These are phyloP conservation scores for Ornithoptera alexandrae DNA, from an alignment of 2,888 invertebrate species.

Conservation along the genomic window DNA sequence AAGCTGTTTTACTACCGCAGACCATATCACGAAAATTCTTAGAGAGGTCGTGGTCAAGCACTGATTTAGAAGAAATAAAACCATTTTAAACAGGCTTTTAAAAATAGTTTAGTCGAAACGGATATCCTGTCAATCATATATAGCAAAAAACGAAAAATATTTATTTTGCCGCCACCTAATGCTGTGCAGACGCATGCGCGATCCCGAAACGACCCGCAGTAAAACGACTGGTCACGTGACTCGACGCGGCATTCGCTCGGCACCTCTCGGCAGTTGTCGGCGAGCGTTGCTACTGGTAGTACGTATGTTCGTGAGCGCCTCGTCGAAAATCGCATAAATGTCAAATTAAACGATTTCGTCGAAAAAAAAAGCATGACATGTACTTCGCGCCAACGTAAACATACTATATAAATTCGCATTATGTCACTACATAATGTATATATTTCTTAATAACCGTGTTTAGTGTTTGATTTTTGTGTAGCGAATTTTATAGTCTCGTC, in stretches of 20 bases:
- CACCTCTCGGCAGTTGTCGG: slow-evolving; percentile 74
- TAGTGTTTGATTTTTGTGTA: slow-evolving; percentile 57
- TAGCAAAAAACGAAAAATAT: slow-evolving; percentile 33
- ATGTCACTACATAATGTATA: slow-evolving; percentile 47
- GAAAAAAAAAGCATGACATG: slow-evolving; percentile 64
- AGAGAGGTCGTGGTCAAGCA: too few species aligned
- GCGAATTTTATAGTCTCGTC: slow-evolving; percentile 61
- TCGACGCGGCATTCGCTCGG: slow-evolving; percentile 78
- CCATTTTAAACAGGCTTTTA: too few species aligned
- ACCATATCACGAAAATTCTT: too few species aligned
- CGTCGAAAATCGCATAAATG: slow-evolving; percentile 60
- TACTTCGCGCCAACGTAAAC: slow-evolving; percentile 58
- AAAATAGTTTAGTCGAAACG: too few species aligned
- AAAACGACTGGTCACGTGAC: slow-evolving; percentile 81
- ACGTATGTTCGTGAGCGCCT: slow-evolving; percentile 48
- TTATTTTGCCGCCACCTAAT: slow-evolving; percentile 69
- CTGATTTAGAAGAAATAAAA: too few species aligned
- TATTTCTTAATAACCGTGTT: slow-evolving; percentile 43
- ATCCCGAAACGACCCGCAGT: slow-evolving; percentile 76
- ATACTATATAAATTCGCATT: slow-evolving; percentile 44
- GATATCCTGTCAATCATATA: slow-evolving; percentile 16
- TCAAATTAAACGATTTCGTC: slow-evolving; percentile 68
- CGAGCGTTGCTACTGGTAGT: slow-evolving; percentile 50
- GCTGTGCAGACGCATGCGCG: slow-evolving; percentile 67
- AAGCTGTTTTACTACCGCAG: too few species aligned